These are phyloP conservation scores for Cordilura impudica DNA, from an alignment of 2,888 invertebrate species.

Conservation along the genomic window DNA sequence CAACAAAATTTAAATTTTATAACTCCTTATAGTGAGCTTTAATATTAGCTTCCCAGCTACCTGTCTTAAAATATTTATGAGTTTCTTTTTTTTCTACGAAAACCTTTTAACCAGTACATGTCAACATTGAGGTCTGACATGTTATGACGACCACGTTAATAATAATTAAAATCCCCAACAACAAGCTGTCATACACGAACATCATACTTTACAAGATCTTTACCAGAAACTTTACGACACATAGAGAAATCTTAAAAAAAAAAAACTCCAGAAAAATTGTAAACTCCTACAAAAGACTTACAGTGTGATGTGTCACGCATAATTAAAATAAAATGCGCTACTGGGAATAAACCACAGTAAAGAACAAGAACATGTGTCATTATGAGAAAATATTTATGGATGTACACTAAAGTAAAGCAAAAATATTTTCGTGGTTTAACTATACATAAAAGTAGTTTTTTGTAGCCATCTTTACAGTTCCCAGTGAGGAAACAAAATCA, in stretches of 20 bases:
- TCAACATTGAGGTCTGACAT: slow-evolving; percentile 33
- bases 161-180: slow-evolving; percentile 52
- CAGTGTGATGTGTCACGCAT: slow-evolving; percentile 73
- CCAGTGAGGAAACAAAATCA: neutral
- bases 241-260: neutral
- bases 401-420: slow-evolving; percentile 20
- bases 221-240: neutral
- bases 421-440: slow-evolving; percentile 13
- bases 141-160: slow-evolving; percentile 37
- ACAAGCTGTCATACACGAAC: neutral
- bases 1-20: neutral
- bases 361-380: slow-evolving; percentile 39
- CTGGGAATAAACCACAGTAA: slow-evolving; percentile 69
- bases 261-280: slow-evolving; percentile 23
- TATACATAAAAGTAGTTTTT: neutral
- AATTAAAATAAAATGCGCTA: slow-evolving; percentile 77
- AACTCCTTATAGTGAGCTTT: neutral
- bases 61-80: neutral
- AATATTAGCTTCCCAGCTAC: neutral
- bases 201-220: slow-evolving; percentile 16
- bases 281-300: slow-evolving; percentile 7
- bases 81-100: neutral
- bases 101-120: slow-evolving; percentile 12
- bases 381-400: slow-evolving; percentile 43
- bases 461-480: slow-evolving; percentile 13